Evolutionary conservation across 2,888 invertebrate species (phyloP).

Genomic region (Oegoconia quadripuncta): DNA sequence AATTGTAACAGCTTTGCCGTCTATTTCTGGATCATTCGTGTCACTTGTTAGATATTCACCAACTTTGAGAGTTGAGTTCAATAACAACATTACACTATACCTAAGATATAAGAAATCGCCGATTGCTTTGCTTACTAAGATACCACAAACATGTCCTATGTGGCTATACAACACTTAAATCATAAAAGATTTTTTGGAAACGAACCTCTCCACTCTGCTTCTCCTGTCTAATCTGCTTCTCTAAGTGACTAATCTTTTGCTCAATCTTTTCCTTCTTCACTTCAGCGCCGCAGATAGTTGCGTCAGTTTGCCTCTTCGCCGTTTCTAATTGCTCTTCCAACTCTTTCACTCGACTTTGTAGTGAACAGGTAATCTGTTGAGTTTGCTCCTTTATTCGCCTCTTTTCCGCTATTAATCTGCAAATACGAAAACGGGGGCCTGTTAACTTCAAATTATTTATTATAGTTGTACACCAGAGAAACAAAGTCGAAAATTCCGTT

Average conservation of each 20-base stretch:
- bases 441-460: neutral
- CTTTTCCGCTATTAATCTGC: constrained; percentile 58
- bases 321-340: constrained; percentile 56
- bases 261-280: constrained; percentile 51
- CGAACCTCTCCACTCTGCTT: constrained; percentile 42
- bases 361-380: constrained; percentile 27
- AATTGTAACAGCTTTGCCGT: neutral
- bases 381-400: constrained; percentile 45
- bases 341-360: constrained; percentile 43
- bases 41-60: neutral
- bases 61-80: too few species aligned
- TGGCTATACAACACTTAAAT: too few species aligned
- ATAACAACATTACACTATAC: too few species aligned
- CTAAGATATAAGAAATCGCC: too few species aligned
- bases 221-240: constrained; percentile 41
- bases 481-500: neutral
- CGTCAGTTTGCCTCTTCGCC: constrained; percentile 43
- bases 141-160: too few species aligned
- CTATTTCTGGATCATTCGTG: neutral
- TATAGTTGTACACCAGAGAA: neutral
- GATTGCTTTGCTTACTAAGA: too few species aligned
- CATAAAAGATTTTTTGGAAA: neutral
- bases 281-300: constrained; percentile 41
- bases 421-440: constrained; percentile 11
- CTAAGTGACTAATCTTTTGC: constrained; percentile 46